A percentile compares a stretch with the other conserved stretches of the same genome.
Conservation (phyloP, 2,797 vertebrate species). For the Gephyroberyx darwinii region DNA sequence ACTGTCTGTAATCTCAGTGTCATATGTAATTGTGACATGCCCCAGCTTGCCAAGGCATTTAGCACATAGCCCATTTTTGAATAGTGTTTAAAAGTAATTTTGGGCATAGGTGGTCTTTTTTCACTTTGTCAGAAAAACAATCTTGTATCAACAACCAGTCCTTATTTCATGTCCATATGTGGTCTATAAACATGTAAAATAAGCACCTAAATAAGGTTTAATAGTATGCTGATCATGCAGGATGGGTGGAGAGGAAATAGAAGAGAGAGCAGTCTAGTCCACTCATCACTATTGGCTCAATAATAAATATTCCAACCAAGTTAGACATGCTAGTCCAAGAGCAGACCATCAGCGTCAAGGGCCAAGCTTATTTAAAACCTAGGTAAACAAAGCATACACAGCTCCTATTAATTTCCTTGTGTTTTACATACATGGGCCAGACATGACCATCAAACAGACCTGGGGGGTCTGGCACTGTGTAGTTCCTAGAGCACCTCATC, state of each 20-base stretch:
- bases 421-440: no score
- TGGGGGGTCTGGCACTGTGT: no score
- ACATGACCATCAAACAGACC: no score
- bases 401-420: no score
- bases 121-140: background rate
- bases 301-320: background rate
- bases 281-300: background rate
- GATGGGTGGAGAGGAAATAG: background rate
- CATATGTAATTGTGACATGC: constrained; percentile 38
- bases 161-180: background rate
- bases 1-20: constrained; percentile 53
- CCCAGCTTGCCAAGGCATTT: constrained; percentile 15
- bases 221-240: background rate
- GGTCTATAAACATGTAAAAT: background rate
- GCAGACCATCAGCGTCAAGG: no score
- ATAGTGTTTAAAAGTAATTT: constrained; percentile 36
- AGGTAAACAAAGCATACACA: no score
- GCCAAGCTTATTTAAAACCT: no score
- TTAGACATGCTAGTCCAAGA: background rate
- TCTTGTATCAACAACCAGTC: background rate
- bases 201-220: background rate
- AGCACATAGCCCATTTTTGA: background rate
- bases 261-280: background rate
- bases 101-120: background rate
- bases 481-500: no score